A percentile compares a stretch with the other conserved stretches of the same genome.
Evolutionary conservation across 2,797 vertebrate genomes (phyloP).

Genomic region (Ficedula albicollis): DNA sequence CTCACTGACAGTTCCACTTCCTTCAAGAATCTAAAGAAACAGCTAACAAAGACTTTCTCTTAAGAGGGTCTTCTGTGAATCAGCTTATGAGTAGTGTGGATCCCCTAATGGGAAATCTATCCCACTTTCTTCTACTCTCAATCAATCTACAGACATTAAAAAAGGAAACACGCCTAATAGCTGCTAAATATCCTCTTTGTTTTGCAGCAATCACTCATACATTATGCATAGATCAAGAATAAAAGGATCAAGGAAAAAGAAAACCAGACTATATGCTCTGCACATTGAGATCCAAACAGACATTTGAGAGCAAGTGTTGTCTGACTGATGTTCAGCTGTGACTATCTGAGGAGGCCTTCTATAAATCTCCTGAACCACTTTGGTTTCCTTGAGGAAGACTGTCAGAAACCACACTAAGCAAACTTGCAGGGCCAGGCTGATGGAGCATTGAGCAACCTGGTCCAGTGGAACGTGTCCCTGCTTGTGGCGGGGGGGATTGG

Average conservation of each 20-base stretch:
- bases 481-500: neutral
- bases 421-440: neutral
- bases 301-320: neutral
- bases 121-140: neutral
- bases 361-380: neutral
- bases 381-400: neutral
- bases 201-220: neutral
- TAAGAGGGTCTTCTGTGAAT: neutral
- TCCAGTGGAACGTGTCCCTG: neutral
- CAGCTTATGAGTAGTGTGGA: neutral
- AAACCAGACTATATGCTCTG: neutral
- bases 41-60: neutral
- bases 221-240: neutral
- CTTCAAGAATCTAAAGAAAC: neutral
- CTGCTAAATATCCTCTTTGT: neutral
- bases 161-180: neutral
- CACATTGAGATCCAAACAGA: neutral
- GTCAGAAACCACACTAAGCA: neutral
- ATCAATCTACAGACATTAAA: neutral
- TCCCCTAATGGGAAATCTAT: neutral
- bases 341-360: neutral
- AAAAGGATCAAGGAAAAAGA: neutral
- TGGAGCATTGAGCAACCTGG: neutral
- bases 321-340: neutral
- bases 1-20: neutral